Conservation (phyloP, 1,140 invertebrate species). For the Nasonia longicornis region DNA sequence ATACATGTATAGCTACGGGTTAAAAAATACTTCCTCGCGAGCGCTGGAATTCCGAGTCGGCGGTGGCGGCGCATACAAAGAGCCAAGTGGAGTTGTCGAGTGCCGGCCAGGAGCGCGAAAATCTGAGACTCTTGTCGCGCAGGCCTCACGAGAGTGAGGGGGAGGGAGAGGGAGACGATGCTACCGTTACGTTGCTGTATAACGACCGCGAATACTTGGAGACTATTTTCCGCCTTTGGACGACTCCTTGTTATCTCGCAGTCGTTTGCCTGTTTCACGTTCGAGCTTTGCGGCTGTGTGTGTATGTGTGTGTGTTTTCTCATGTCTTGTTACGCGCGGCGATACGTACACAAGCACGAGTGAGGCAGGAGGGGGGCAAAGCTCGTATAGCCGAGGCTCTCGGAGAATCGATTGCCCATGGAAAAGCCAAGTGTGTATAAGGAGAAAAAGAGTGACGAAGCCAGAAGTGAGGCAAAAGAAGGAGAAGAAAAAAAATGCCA, state of each 20-base stretch:
- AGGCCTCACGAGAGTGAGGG: neutral
- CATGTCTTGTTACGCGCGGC: conserved; percentile 9
- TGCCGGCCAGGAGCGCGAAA: conserved; percentile 1
- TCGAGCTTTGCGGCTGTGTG: neutral
- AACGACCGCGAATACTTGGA: conserved; percentile 56
- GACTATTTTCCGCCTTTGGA: conserved; percentile 54
- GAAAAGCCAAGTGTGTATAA: neutral
- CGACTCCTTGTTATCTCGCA: conserved; percentile 57
- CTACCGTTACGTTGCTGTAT: conserved; percentile 57
- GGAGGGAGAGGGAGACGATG: conserved; percentile 36
- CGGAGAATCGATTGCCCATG: conserved; percentile 17
- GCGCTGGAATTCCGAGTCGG: neutral
- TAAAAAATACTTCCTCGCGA: neutral
- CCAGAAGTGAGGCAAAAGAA: neutral
- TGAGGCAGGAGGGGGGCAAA: neutral
- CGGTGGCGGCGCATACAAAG: neutral
- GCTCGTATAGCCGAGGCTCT: conserved; percentile 9
- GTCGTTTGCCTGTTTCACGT: conserved; percentile 35
- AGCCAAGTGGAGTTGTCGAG: conserved; percentile 10
- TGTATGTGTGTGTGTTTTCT: conserved; percentile 4
- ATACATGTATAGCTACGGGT: neutral
- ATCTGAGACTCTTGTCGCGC: conserved; percentile 40
- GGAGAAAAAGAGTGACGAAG: neutral
- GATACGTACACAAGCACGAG: conserved; percentile 10
- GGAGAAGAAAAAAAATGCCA: neutral